Evolutionary conservation across 1,140 invertebrate genomes (phyloP).

Genomic region (Ganaspis sp.): DNA sequence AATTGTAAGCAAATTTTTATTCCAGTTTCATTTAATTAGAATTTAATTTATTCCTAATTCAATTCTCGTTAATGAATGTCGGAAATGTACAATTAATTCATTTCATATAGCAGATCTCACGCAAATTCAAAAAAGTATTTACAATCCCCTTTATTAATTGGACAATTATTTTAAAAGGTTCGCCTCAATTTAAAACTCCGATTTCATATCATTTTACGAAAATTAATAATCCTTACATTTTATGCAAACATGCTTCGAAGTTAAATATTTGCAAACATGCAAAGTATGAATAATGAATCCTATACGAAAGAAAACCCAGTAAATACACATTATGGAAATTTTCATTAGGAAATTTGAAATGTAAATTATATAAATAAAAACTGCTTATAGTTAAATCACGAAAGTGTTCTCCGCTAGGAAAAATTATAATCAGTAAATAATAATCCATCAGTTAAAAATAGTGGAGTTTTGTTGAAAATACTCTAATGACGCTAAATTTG

Average conservation of each 20-base stretch:
- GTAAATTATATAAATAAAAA: neutral
- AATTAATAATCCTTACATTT: neutral
- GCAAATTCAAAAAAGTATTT: neutral
- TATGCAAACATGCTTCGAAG: neutral
- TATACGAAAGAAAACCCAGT: neutral
- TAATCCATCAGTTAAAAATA: too few relatives aligned
- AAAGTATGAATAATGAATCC: neutral
- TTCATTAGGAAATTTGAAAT: slow-evolving; percentile 1
- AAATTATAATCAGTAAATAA: too few relatives aligned
- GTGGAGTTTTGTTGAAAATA: too few relatives aligned
- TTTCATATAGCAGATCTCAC: too few relatives aligned
- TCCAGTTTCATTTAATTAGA: too few relatives aligned
- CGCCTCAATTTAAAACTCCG: neutral
- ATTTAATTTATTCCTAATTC: too few relatives aligned
- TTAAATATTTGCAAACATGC: neutral
- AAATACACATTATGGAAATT: slow-evolving; percentile 1
- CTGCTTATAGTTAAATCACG: neutral
- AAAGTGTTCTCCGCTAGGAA: neutral
- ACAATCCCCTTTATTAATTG: neutral
- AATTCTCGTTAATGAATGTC: too few relatives aligned
- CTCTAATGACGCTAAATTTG: neutral
- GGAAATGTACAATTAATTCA: too few relatives aligned
- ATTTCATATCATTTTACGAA: neutral
- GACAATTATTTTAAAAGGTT: neutral
- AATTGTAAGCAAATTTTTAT: too few relatives aligned